Percentiles rank a stretch among this genome's conserved stretches.
phyloP scores from a whole-genome alignment of 92 coral and sea anemone genomes.

The Parazoanthus swiftii region DNA sequence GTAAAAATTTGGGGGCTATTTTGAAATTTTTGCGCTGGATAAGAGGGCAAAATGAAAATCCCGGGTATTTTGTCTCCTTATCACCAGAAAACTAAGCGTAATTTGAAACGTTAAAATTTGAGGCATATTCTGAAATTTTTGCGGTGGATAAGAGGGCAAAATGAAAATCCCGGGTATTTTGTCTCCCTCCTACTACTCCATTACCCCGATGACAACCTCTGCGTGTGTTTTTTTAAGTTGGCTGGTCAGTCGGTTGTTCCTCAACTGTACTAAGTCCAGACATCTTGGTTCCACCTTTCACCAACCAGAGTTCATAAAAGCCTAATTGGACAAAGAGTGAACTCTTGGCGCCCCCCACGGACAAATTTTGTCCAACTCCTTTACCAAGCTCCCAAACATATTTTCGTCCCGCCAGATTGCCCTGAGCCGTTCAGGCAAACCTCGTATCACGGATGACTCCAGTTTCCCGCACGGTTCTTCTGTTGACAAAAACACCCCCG shows the following conservation, averaged over 20 bases:
- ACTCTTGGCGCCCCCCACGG: not conserved
- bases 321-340: not conserved
- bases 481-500: not conserved
- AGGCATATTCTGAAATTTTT: no score
- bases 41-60: no score
- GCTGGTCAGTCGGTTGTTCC: constrained; percentile 26
- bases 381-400: not conserved
- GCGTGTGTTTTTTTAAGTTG: constrained; percentile 25
- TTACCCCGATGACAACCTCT: constrained; percentile 10
- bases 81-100: no score
- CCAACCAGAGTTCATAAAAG: not conserved
- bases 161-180: no score
- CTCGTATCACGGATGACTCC: not conserved
- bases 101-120: no score
- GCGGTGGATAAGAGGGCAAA: no score
- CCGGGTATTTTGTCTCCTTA: no score
- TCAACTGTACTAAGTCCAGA: not conserved
- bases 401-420: not conserved
- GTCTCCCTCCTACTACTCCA: no score
- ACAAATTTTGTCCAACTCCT: not conserved
- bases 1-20: no score
- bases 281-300: not conserved
- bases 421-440: not conserved
- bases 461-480: not conserved
- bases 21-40: no score